Evolutionary conservation across 2,797 vertebrate species (phyloP), one percentile per base, ranked within the genome.

Genomic region (Enteromius unitaeniatus): DNA sequence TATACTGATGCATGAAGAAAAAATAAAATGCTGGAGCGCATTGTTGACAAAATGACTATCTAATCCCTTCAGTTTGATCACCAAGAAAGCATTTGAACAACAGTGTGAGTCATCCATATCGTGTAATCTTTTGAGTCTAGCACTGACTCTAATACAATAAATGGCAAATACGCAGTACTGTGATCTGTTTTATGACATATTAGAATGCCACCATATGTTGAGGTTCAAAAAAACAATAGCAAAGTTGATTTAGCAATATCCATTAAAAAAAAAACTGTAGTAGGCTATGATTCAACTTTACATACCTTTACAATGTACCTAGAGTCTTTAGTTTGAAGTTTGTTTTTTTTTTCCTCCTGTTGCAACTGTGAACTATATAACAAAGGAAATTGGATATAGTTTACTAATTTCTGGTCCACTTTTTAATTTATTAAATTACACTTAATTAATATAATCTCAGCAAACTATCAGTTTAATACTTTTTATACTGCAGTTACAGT

Each of bases 41-140:
- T n/a, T 72, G 21, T 28, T 31, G 21, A 84, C 13, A 72, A 62
- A 78, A 76, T 42, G 31, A 47, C 82, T 64, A 53, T 73, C 68
- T 53, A 21, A 67, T 53, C 28, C 49, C 47, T 62, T 45, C 58
- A 8, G 45, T 40, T 79, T 79, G 17, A 14, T 31, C 17, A 47
- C 34, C 15, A 60, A 42, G 26, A 17, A 67, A 82, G 60, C 37
- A 67, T 69, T 76, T 26, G 51, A 67, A 67, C 60, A 84, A 17
- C 51, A 34, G 40, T 34, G 11, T 73, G 55, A 84, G 45, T 79
- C 76, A 74, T 65, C 53, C 15, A 19, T 58, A 23, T 45, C 6
- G 53, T 77, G n/a, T 58, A 60, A 77, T 77, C 37, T 74, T 34
- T 19, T 26, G 34, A 58, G 31, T 76, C 21, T 23, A 76, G 53